These are phyloP conservation scores for Bursaphelenchus okinawaensis DNA, from an alignment of 2,888 invertebrate species.

Conservation along the genomic window DNA sequence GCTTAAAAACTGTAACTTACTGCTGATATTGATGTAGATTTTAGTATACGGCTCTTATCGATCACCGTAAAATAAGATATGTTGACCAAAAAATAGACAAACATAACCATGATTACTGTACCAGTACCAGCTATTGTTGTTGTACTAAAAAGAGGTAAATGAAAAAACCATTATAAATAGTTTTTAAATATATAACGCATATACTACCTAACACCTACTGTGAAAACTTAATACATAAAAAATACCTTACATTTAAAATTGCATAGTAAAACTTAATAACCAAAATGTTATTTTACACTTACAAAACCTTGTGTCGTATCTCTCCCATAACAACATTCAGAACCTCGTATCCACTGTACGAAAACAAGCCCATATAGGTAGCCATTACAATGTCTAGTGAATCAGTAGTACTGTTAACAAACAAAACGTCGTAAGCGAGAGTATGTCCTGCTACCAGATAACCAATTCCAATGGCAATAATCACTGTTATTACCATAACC, in stretches of 20 bases:
- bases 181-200: too few relatives aligned
- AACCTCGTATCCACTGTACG: constrained; percentile 54
- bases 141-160: constrained; percentile 37
- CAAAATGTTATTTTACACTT: constrained; percentile 40
- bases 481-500: constrained; percentile 36
- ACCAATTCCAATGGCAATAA: constrained; percentile 44
- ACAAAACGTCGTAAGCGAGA: constrained; percentile 31
- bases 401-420: constrained; percentile 36
- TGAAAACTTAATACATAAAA: too few relatives aligned
- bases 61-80: constrained; percentile 84
- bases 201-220: too few relatives aligned
- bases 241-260: too few relatives aligned
- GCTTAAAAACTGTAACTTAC: constrained; percentile 64
- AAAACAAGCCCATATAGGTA: constrained; percentile 41
- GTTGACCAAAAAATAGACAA: constrained; percentile 77
- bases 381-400: constrained; percentile 42
- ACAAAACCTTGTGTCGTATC: constrained; percentile 18
- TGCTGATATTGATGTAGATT: constrained; percentile 59
- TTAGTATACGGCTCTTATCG: constrained; percentile 71
- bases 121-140: constrained; percentile 44
- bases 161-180: too few relatives aligned
- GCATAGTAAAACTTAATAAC: not conserved
- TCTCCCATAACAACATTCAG: constrained; percentile 48
- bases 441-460: constrained; percentile 13
- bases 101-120: constrained; percentile 40